Evolutionary conservation across 2,888 invertebrate species (phyloP), one percentile per base, ranked within the genome.

Genomic region (Linnaemya vulpina): DNA sequence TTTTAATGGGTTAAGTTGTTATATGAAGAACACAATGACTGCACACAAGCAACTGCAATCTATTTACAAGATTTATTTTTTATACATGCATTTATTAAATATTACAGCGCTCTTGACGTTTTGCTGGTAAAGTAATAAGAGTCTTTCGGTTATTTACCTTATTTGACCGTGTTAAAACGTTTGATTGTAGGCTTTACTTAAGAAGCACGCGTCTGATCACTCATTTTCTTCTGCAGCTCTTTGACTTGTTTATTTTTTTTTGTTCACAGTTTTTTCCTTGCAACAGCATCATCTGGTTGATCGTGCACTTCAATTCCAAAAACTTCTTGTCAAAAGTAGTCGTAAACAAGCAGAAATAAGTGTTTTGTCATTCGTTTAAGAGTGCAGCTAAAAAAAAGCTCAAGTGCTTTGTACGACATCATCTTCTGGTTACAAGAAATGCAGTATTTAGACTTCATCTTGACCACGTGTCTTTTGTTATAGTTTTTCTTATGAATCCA

Each of bases 391-490:
- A 38, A n/a, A 40, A 68, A 74, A 67, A 70, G 74, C 55, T 81
- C 46, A 84, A 84, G 84, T 85, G 71, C 58, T 82, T 81, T 53
- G 60, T 71, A 62, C 43, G 40, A 13, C 58, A 75, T 55, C 43
- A 30, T n/a, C 65, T 79, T 55, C 25, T 74, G 74, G 60, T 73
- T 51, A 43, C 51, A 40, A 40, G 13, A 62, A 62, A 51, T 55
- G 13, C 30, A 25, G 25, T 67, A 70, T 78, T 71, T 79, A 43
- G 43, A 71, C 73, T 11, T 20, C 65, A 58, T n/a, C 63, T 63
- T 71, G 75, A 79, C 82, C 85, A 85, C 82, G 82, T 85, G 85
- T 78, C 85, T 81, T 81, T 77, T 84, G 49, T 81, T 77, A 43
- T 60, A 55, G 55, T 70, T 84, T 70, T 84, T 51, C 60, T 77